A percentile compares a stretch with the other conserved stretches of the same genome.
phyloP scores from a whole-genome alignment of 2,888 invertebrate species.

The Phalangium opilio region DNA sequence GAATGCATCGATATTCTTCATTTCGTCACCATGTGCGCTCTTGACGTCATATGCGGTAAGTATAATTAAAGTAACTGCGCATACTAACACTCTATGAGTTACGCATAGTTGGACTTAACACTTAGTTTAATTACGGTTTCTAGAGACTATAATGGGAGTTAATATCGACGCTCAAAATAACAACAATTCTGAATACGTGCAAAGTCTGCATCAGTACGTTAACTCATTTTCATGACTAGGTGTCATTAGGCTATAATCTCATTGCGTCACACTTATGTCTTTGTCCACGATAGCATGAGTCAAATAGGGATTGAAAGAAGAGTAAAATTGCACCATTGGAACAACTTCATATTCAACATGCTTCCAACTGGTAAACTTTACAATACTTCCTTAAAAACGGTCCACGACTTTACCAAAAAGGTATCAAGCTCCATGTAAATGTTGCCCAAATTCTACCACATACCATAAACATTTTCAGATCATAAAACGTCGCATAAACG shows the following conservation, averaged over 20 bases:
- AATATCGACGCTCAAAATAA: constrained; percentile 18
- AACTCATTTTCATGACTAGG: too few species aligned
- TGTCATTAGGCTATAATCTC: too few species aligned
- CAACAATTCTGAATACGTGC: constrained; percentile 12
- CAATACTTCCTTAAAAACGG: constrained; percentile 27
- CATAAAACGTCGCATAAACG: constrained; percentile 6
- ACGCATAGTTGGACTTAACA: too few species aligned
- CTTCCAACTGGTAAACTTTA: constrained; percentile 31
- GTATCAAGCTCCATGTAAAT: too few species aligned
- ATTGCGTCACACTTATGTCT: too few species aligned
- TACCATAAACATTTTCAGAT: too few species aligned
- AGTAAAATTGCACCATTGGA: constrained; percentile 32
- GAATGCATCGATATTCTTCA: constrained; percentile 31
- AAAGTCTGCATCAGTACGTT: constrained; percentile 11
- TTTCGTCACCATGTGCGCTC: constrained; percentile 35
- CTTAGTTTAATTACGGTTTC: too few species aligned
- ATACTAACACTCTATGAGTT: too few species aligned
- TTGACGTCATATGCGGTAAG: constrained; percentile 37
- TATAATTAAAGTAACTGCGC: too few species aligned
- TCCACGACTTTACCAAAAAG: constrained; percentile 34
- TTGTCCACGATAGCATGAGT: constrained; percentile 17
- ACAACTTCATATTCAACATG: constrained; percentile 30
- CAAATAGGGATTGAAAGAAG: constrained; percentile 27
- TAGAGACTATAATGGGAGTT: constrained; percentile 22
- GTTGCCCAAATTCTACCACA: too few species aligned